A percentile compares a stretch with the other conserved stretches of the same genome.
Conservation (phyloP, 1,140 invertebrate genomes). For the Eriosoma lanigerum region DNA sequence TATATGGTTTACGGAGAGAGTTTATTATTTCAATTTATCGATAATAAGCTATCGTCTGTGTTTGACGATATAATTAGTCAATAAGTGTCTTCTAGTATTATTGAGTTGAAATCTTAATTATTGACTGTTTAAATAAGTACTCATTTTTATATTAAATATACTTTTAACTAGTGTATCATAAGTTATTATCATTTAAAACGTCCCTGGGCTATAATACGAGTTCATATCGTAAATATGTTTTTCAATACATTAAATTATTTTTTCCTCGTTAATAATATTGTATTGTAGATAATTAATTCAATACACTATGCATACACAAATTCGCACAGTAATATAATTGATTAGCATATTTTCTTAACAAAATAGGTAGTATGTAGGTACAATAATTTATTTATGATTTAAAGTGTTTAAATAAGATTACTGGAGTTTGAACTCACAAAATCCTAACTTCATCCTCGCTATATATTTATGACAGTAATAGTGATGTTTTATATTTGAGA, state of each 20-base stretch:
- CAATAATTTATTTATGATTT: no score
- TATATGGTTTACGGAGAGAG: conserved; percentile 9
- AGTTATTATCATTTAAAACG: not conserved
- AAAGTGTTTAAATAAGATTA: no score
- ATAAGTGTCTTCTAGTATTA: not conserved
- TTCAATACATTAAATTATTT: not conserved
- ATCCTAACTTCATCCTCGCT: no score
- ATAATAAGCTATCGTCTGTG: not conserved
- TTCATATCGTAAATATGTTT: not conserved
- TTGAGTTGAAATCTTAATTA: conserved; percentile 18
- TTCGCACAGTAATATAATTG: no score
- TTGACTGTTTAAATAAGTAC: not conserved
- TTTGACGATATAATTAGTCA: conserved; percentile 12
- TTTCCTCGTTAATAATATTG: no score
- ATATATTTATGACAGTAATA: no score
- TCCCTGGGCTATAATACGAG: not conserved
- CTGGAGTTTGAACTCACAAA: no score
- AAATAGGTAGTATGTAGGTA: no score
- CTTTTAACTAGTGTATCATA: not conserved
- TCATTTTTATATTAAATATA: not conserved
- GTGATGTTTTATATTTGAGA: no score
- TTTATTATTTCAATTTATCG: conserved; percentile 11
- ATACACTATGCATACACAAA: no score
- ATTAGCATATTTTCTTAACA: no score
- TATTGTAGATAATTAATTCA: no score